phyloP scores from a whole-genome alignment of 2,113 vertebrate genomes.

The Macquaria australasica region DNA sequence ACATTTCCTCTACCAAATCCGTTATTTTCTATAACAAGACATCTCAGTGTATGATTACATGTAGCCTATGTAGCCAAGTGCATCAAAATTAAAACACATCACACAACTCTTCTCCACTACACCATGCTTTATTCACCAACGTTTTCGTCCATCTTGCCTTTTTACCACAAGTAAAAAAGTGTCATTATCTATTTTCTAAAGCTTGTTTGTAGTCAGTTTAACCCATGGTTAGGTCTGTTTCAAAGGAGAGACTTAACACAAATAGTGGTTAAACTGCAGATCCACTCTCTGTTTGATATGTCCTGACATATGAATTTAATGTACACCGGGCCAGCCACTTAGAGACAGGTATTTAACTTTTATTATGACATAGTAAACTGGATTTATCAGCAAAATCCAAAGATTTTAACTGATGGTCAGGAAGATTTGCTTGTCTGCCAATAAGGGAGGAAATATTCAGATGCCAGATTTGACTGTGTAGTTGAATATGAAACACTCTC shows the following conservation, averaged over 20 bases:
- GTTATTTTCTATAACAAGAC: neutral
- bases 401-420: neutral
- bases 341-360: neutral
- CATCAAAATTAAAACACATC: too few relatives aligned
- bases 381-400: neutral
- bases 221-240: neutral
- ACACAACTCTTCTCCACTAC: too few relatives aligned
- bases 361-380: neutral
- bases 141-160: too few relatives aligned
- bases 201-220: neutral
- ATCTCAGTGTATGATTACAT: neutral
- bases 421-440: neutral
- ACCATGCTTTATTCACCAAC: too few relatives aligned
- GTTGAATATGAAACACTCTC: neutral
- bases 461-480: neutral
- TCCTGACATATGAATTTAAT: neutral
- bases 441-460: neutral
- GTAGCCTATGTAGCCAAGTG: neutral
- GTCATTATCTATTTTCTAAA: neutral
- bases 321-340: neutral
- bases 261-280: neutral
- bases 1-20: neutral
- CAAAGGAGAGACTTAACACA: neutral
- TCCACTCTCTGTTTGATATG: neutral
- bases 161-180: neutral